Evolutionary conservation across 1,140 invertebrate genomes (phyloP), one percentile per base, ranked within the genome.

Genomic region (Solenopsis fugax): DNA sequence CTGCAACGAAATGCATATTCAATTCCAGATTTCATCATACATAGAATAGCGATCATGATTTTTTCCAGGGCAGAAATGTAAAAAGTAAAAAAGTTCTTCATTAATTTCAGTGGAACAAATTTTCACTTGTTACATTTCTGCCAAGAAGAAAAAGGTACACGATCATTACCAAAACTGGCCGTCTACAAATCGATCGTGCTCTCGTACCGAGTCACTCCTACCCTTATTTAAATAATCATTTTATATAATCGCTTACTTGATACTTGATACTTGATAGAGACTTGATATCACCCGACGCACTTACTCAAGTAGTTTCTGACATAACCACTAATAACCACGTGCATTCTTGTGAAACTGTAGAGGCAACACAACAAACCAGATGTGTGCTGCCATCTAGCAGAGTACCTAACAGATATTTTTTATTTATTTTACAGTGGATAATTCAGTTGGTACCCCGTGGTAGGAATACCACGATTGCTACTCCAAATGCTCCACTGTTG

Each of bases 221-320:
- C 34, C 34, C 7, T 65, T 65, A 21, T 67, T 45, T 67, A 67
- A 67, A 67, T 41, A 67, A 67, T 67, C n/a, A 37, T 62, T 4
- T 21, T 4, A 16, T 37, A 65, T 41, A 37, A n/a, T n/a, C 9
- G 1, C 62, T 65, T 65, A 65, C 60, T 64, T 37, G 60, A 6
- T 34, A 62, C 37, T n/a, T n/a, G n/a, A n/a, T n/a, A n/a, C n/a
- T 21, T 21, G 2, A 12, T 45, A 67, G 41, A 45, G 45, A 13
- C 10, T 4, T 21, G n/a, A 10, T 21, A 37, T 64, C 2, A 4
- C 41, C 3, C 34, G 7, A 37, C 4, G 18, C 4, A 41, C 18
- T 67, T 67, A 65, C 4, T 18, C 34, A 9, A 41, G n/a, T 6
- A 34, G 10, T n/a, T 67, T 6, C 37, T 45, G 41, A 67, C 37